Percentiles rank a stretch among this genome's conserved stretches.
These are phyloP conservation scores for Brachystomella parvula DNA, from an alignment of 1,140 invertebrate genomes.

Conservation along the genomic window DNA sequence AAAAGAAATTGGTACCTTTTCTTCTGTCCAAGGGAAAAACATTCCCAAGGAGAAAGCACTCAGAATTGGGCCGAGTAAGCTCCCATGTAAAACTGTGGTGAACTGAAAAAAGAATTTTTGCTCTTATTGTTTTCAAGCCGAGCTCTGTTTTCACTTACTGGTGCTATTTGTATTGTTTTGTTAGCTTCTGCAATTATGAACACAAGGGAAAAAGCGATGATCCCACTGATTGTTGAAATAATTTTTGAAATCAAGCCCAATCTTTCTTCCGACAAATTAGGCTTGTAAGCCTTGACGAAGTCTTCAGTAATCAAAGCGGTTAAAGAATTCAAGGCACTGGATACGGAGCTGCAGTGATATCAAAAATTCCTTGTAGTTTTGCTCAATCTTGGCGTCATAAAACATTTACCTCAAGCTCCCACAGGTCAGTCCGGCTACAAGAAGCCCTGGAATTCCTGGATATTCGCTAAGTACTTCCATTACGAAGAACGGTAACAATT, in stretches of 20 bases:
- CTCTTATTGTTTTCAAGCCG: too few relatives aligned
- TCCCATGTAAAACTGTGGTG: slow-evolving; percentile 28
- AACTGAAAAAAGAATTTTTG: slow-evolving; percentile 1
- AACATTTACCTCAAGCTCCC: slow-evolving; percentile 49
- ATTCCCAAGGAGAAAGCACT: slow-evolving; percentile 70
- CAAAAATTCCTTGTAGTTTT: not conserved
- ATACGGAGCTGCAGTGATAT: slow-evolving; percentile 23
- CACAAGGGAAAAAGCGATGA: slow-evolving; percentile 32
- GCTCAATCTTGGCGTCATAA: not conserved
- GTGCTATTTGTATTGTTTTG: slow-evolving; percentile 31
- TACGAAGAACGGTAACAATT: slow-evolving; percentile 48
- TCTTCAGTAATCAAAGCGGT: slow-evolving; percentile 34
- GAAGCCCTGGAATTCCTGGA: slow-evolving; percentile 48
- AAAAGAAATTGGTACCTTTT: slow-evolving; percentile 47
- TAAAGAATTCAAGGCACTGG: slow-evolving; percentile 29
- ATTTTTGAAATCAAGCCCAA: slow-evolving; percentile 31
- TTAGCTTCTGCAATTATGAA: slow-evolving; percentile 27
- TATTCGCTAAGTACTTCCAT: slow-evolving; percentile 47
- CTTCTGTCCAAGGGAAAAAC: slow-evolving; percentile 63
- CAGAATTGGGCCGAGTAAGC: slow-evolving; percentile 55
- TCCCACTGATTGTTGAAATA: slow-evolving; percentile 25
- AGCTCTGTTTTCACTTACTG: slow-evolving; percentile 28
- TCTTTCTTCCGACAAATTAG: slow-evolving; percentile 26
- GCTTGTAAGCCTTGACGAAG: slow-evolving; percentile 30
- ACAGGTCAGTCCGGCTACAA: slow-evolving; percentile 52